These are phyloP conservation scores for Phrynosoma blainvillii DNA, from an alignment of 2,113 vertebrate species.

Conservation along the genomic window DNA sequence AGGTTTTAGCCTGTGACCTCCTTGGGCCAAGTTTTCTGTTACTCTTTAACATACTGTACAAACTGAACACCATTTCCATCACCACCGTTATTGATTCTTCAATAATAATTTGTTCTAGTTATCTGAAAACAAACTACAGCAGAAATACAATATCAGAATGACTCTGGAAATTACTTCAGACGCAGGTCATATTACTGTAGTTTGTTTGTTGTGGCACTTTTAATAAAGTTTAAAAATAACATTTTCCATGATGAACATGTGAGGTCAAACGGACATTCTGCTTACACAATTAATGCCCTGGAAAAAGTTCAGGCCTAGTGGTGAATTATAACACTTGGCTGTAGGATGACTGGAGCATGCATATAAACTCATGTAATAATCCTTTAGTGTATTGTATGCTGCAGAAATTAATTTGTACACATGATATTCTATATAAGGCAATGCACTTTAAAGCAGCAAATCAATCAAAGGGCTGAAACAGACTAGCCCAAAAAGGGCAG, in stretches of 20 bases:
- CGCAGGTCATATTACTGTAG: background rate
- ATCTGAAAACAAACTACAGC: background rate
- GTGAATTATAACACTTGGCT: constrained; percentile 46
- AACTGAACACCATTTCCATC: background rate
- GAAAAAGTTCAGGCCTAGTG: constrained; percentile 34
- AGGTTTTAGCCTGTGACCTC: background rate
- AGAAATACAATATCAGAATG: background rate
- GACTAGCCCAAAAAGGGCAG: too few species aligned
- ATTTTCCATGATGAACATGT: constrained; percentile 20
- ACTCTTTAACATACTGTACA: background rate
- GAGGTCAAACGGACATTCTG: constrained; percentile 47
- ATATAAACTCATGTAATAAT: background rate
- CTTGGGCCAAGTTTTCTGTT: background rate
- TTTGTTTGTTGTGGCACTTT: background rate
- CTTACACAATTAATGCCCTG: constrained; percentile 56
- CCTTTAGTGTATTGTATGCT: background rate
- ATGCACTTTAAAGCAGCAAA: background rate
- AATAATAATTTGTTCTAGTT: background rate
- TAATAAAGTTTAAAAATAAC: constrained; percentile 48
- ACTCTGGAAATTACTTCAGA: background rate
- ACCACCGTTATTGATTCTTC: background rate
- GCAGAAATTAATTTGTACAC: background rate
- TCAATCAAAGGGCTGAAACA: too few species aligned
- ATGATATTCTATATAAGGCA: background rate
- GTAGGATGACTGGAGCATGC: background rate